These are phyloP conservation scores for Atlantisia rogersi DNA, from an alignment of 2,113 vertebrate species.

Conservation along the genomic window DNA sequence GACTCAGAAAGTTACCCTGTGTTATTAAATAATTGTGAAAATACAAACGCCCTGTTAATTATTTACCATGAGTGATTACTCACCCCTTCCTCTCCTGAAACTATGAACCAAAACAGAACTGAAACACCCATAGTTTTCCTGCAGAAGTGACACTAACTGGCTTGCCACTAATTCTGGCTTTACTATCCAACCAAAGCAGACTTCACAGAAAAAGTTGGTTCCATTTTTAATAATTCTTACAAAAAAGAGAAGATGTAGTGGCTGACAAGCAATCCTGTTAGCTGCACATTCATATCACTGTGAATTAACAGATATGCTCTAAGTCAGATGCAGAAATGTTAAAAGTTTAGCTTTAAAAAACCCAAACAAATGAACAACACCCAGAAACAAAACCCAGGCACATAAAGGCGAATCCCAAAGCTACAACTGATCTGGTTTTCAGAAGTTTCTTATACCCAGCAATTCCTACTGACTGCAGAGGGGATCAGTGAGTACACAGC, in stretches of 20 bases:
- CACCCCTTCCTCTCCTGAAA: not conserved
- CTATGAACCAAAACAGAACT: not conserved
- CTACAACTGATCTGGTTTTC: not conserved
- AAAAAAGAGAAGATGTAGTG: not conserved
- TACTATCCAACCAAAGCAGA: not conserved
- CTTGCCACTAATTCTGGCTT: not conserved
- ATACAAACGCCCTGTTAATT: not conserved
- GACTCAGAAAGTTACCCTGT: not conserved
- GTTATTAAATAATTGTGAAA: not conserved
- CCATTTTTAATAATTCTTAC: not conserved
- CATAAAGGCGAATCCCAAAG: not conserved
- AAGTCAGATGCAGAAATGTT: not conserved
- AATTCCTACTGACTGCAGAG: not conserved
- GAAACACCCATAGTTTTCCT: not conserved
- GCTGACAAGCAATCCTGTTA: not conserved
- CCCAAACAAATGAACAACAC: no score
- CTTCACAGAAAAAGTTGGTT: rapidly evolving
- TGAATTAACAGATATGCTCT: not conserved
- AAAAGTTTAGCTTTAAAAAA: not conserved
- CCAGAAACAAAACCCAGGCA: not conserved
- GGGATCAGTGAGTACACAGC: not conserved
- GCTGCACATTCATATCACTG: not conserved
- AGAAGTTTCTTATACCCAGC: not conserved
- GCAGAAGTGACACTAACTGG: not conserved
- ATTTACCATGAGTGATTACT: not conserved